Percentiles rank a stretch among this genome's conserved stretches.
These are phyloP conservation scores for Crossaster papposus DNA, from an alignment of 53 echinoderm and acorn worm species.

Conservation along the genomic window DNA sequence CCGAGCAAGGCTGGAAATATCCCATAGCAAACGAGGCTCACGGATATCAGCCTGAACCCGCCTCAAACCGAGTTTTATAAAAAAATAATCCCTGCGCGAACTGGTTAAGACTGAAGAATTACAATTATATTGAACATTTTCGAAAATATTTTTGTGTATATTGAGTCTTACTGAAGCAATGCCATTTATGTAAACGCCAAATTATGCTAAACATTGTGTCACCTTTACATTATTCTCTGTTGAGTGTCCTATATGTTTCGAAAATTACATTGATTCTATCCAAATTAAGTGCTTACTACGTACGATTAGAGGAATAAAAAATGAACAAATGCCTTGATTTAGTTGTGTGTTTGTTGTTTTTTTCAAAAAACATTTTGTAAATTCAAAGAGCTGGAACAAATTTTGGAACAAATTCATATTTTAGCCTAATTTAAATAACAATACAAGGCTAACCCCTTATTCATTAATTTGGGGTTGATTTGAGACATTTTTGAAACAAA, in stretches of 20 bases:
- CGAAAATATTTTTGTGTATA: slow-evolving; percentile 30
- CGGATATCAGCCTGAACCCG: no score
- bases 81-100: no score
- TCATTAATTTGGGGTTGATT: no score
- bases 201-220: slow-evolving; percentile 24
- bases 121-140: not conserved
- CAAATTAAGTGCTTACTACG: slow-evolving; percentile 33
- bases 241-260: slow-evolving; percentile 32
- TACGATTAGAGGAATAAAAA: slow-evolving; percentile 36
- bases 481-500: no score
- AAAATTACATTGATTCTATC: slow-evolving; percentile 45
- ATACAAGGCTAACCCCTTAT: no score
- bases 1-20: no score
- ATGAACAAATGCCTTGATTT: slow-evolving; percentile 42
- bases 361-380: no score
- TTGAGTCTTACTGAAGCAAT: slow-evolving; percentile 39
- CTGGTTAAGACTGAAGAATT: not conserved
- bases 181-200: slow-evolving; percentile 11
- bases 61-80: no score
- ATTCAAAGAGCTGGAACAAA: no score
- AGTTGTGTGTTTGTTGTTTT: not conserved
- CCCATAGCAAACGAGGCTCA: no score
- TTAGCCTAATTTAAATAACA: no score
- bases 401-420: no score
- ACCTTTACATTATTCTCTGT: slow-evolving; percentile 44